These are phyloP conservation scores for Bimastos eiseni DNA, from an alignment of 2,888 invertebrate species.

Conservation along the genomic window DNA sequence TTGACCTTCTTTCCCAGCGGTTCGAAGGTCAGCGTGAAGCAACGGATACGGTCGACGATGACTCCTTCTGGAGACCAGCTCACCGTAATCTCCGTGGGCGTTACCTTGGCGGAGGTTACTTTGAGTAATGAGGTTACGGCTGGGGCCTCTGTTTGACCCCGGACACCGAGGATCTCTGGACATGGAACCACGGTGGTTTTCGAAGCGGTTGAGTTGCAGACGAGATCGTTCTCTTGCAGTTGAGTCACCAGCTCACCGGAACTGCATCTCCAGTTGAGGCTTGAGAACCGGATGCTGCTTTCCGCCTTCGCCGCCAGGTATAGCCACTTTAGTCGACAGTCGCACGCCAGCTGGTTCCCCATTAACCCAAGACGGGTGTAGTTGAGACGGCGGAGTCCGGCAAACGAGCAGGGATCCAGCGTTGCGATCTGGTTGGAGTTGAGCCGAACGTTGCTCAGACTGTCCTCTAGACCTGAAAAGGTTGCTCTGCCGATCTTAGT, in stretches of 20 bases:
- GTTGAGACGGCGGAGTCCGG: background rate
- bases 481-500: background rate
- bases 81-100: background rate
- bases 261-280: background rate
- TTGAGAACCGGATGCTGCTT: background rate
- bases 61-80: background rate
- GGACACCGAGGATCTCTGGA: background rate
- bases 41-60: background rate
- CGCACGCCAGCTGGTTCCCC: background rate
- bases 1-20: background rate
- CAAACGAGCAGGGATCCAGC: background rate
- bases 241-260: background rate
- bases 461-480: background rate
- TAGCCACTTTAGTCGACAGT: background rate
- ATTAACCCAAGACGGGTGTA: conserved; percentile 13
- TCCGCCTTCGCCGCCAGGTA: background rate
- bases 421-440: background rate
- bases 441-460: background rate
- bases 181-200: background rate
- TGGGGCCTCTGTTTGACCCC: background rate
- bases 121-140: background rate
- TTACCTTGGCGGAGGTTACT: background rate
- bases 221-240: background rate
- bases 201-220: background rate
- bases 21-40: background rate